phyloP scores from a whole-genome alignment of 2,113 vertebrate species.

The Chamaetylas fuelleborni region DNA sequence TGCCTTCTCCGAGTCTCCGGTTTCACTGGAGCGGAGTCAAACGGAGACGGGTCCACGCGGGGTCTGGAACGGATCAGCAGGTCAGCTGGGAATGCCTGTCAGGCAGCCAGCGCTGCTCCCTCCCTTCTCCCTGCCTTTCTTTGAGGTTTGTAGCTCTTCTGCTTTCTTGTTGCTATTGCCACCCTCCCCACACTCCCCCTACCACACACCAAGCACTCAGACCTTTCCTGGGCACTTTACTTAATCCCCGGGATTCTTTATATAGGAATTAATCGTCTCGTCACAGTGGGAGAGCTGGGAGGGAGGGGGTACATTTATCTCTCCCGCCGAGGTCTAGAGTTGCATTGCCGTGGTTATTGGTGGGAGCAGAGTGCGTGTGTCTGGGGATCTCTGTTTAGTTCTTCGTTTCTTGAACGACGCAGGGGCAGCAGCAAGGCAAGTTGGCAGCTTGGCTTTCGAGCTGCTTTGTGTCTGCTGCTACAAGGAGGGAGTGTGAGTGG shows the following conservation, averaged over 20 bases:
- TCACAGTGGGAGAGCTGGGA: conserved; percentile 65
- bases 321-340: conserved; percentile 73
- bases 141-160: conserved; percentile 69
- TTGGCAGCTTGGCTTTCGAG: conserved; percentile 53
- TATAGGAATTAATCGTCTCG: conserved; percentile 83
- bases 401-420: conserved; percentile 46
- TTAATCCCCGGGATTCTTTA: conserved; percentile 86
- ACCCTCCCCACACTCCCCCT: conserved; percentile 57
- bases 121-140: conserved; percentile 64
- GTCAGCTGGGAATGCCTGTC: conserved; percentile 84
- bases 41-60: neutral
- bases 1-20: conserved; percentile 52
- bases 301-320: conserved; percentile 70
- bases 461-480: conserved; percentile 51
- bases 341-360: conserved; percentile 72
- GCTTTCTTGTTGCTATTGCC: conserved; percentile 64
- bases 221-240: conserved; percentile 68
- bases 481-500: conserved; percentile 58
- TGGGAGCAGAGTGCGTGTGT: conserved; percentile 64
- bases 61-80: conserved; percentile 73
- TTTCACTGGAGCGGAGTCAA: conserved; percentile 69
- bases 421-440: conserved; percentile 66
- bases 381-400: conserved; percentile 65
- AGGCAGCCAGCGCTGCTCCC: conserved; percentile 64
- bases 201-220: conserved; percentile 51